Percentiles rank a stretch among this genome's conserved stretches.
Evolutionary conservation across 2,888 invertebrate genomes (phyloP).

Genomic region (Melolontha melolontha): DNA sequence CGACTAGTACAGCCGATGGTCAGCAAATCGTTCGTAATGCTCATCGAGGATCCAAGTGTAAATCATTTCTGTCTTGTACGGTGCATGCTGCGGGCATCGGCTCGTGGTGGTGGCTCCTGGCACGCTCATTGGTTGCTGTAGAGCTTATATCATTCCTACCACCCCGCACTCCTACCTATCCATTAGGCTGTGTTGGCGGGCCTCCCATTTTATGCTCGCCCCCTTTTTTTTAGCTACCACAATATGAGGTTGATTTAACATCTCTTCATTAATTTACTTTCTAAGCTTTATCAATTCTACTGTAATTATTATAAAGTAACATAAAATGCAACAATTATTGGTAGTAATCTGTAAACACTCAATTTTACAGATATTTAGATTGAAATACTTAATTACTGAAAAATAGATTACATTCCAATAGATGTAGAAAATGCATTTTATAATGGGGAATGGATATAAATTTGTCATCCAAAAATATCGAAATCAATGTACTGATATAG

Average conservation of each 20-base stretch:
- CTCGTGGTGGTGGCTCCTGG: slow-evolving; percentile 54
- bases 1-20: slow-evolving; percentile 73
- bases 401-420: too few species aligned
- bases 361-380: too few species aligned
- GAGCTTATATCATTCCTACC: slow-evolving; percentile 49
- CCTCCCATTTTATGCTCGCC: slow-evolving; percentile 41
- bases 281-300: too few species aligned
- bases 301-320: too few species aligned
- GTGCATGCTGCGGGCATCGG: slow-evolving; percentile 55
- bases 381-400: too few species aligned
- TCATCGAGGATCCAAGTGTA: slow-evolving; percentile 86
- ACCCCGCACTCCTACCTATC: slow-evolving; percentile 42
- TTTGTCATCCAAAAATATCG: too few species aligned
- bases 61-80: slow-evolving; percentile 65
- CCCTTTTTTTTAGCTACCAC: slow-evolving; percentile 22
- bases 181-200: slow-evolving; percentile 55
- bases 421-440: too few species aligned
- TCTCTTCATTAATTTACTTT: not conserved
- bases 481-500: too few species aligned
- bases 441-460: too few species aligned
- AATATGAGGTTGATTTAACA: slow-evolving; percentile 18
- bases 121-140: slow-evolving; percentile 54
- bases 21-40: slow-evolving; percentile 80
- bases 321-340: too few species aligned
- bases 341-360: too few species aligned